Evolutionary conservation across 2,888 invertebrate genomes (phyloP).

Genomic region (Euzophera pinguis): DNA sequence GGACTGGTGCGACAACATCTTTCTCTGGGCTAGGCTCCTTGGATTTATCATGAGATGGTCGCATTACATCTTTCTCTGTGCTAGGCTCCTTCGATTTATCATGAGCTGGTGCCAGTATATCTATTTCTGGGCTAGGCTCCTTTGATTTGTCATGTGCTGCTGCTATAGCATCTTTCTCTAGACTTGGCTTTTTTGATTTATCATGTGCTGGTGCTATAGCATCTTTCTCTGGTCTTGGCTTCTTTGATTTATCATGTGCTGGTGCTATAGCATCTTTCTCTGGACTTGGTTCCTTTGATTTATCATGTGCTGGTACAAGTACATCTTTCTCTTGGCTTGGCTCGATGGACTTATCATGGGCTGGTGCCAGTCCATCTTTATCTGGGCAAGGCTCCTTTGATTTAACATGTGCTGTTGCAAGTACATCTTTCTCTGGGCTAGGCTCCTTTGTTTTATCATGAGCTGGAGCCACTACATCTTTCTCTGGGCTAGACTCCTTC

Average conservation of each 20-base stretch:
- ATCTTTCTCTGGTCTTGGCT: slow-evolving; percentile 9
- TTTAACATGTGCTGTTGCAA: neutral
- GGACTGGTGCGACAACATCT: slow-evolving; percentile 6
- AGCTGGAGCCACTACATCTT: neutral
- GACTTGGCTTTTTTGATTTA: slow-evolving; percentile 10
- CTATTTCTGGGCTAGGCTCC: slow-evolving; percentile 9
- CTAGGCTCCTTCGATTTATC: slow-evolving; percentile 16
- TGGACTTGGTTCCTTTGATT: slow-evolving; percentile 13
- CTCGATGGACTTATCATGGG: slow-evolving; percentile 10
- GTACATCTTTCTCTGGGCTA: neutral
- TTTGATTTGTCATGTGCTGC: neutral
- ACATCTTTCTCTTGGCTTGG: slow-evolving; percentile 10
- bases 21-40: slow-evolving; percentile 7
- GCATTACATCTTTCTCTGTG: slow-evolving; percentile 4
- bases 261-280: neutral
- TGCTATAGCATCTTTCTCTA: slow-evolving; percentile 4
- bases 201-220: neutral
- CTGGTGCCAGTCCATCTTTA: slow-evolving; percentile 4
- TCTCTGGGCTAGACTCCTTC: neutral
- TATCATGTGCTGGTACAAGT: neutral
- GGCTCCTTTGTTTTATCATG: neutral
- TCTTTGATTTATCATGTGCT: slow-evolving; percentile 14
- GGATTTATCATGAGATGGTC: neutral
- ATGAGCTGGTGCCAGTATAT: neutral
- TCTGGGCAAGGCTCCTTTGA: neutral